Base-by-base conservation (phyloP, 92 coral and sea anemone genomes). In the Zoanthus solanderi region DNA sequence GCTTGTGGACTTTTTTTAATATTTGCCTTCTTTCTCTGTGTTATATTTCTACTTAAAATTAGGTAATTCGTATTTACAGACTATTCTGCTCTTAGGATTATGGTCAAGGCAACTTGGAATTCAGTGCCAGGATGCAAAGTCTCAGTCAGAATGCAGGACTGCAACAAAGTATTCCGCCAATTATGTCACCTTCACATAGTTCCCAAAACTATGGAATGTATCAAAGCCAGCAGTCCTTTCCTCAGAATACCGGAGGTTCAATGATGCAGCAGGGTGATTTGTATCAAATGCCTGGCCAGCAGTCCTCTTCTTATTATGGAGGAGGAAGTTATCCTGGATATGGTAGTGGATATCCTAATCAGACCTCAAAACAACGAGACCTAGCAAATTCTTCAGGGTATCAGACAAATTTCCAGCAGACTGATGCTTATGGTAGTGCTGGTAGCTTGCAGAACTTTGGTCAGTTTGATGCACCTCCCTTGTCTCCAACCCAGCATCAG, bases 201-300 rank as follows among this genome's bases (percentile, higher is more conserved):
- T 63, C 85, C 3, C 45, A 73, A 28, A 81, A 81, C 53, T 81
- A 66, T 18, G 74, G 85, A 63, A 34, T 73, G 47, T 81, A 42
- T 67, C 85, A 81, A 66, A 50, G 42, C 57, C 85, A 65, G 57
- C 85, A 81, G 75, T 6, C 85, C 9, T 81, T 92, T 56, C 84
- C 93, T 0, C 94, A 92, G 71, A 92, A 85, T 80, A 80, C 93
- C 2, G 92, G 84, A 45, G 76, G 75, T 30, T 57, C 89, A 7
- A 88, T 90, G 91, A 85, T 95, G 92, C 96, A 84, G 73, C 94
- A 91, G 17, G 53, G 86, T 44, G 96, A 95, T 53, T 75, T 95
- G 89, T 92, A 91, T 50, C 63, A 84, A 58, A 61, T 78, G 56
- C 84, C 76, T 13, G 88, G 85, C 31, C 94, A 91, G 89, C 94